Evolutionary conservation across 2,888 invertebrate genomes (phyloP).

Genomic region (Orchestes rusci): DNA sequence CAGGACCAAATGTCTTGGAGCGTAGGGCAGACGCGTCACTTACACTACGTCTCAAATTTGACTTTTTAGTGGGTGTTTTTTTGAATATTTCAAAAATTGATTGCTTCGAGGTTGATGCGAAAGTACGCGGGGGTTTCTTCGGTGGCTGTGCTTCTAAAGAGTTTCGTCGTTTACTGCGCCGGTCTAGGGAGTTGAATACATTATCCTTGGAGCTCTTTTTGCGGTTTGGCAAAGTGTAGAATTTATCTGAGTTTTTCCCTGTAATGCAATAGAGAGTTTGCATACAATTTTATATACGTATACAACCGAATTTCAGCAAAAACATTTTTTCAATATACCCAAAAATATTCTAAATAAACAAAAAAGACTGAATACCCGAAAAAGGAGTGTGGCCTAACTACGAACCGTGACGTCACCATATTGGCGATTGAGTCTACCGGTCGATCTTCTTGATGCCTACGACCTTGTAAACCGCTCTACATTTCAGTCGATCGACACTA

Average conservation of each 20-base stretch:
- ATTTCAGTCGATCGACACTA: too few species aligned
- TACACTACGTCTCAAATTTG: constrained; percentile 44
- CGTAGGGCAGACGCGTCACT: constrained; percentile 54
- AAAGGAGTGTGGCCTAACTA: too few species aligned
- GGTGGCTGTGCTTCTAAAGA: constrained; percentile 49
- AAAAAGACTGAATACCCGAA: too few species aligned
- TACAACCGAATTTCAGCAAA: too few species aligned
- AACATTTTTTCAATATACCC: too few species aligned
- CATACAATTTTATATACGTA: too few species aligned
- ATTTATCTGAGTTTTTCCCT: constrained; percentile 51
- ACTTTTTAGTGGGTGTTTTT: constrained; percentile 53
- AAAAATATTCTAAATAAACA: too few species aligned
- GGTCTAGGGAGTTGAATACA: constrained; percentile 33
- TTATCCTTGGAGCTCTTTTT: constrained; percentile 40
- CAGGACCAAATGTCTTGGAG: constrained; percentile 40
- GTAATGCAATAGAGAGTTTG: too few species aligned
- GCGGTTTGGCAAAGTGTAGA: constrained; percentile 61
- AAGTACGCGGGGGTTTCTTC: constrained; percentile 40
- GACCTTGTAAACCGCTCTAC: too few species aligned
- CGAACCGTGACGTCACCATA: too few species aligned
- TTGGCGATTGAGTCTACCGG: too few species aligned
- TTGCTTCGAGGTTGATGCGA: constrained; percentile 52
- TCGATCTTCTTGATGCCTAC: too few species aligned
- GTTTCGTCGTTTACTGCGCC: constrained; percentile 40
- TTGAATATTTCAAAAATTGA: constrained; percentile 63